Evolutionary conservation across 2,888 invertebrate genomes (phyloP).

Genomic region (Pheosia gnoma): DNA sequence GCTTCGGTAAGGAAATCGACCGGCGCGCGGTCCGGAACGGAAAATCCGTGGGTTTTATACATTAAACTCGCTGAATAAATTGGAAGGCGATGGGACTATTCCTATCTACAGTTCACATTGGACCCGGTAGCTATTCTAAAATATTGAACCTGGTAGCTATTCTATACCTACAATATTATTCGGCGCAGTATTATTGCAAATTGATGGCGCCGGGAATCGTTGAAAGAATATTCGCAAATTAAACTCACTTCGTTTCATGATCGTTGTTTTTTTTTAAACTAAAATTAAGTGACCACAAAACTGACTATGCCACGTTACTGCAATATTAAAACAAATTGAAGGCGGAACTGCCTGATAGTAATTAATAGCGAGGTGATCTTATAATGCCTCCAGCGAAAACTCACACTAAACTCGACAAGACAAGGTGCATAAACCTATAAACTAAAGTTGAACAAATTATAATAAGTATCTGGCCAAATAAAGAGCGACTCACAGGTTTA

Average conservation of each 20-base stretch:
- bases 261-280: too few relatives aligned
- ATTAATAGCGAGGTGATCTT: constrained; percentile 14
- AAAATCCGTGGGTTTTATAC: constrained; percentile 65
- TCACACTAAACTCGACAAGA: constrained; percentile 20
- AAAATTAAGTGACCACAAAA: too few relatives aligned
- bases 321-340: neutral
- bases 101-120: constrained; percentile 54
- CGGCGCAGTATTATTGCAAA: constrained; percentile 37
- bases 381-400: constrained; percentile 13
- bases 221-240: constrained; percentile 23
- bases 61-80: constrained; percentile 71
- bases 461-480: constrained; percentile 30
- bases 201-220: constrained; percentile 20
- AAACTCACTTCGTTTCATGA: neutral
- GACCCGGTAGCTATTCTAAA: constrained; percentile 52
- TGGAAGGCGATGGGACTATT: constrained; percentile 69
- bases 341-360: neutral
- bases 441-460: constrained; percentile 33
- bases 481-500: constrained; percentile 46
- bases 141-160: constrained; percentile 50
- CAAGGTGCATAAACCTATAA: constrained; percentile 21
- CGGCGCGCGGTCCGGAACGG: constrained; percentile 54
- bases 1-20: constrained; percentile 56
- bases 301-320: neutral
- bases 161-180: constrained; percentile 56